Evolutionary conservation across 2,797 vertebrate species (phyloP), one percentile per base, ranked within the genome.

Genomic region (Galagoides demidoff): DNA sequence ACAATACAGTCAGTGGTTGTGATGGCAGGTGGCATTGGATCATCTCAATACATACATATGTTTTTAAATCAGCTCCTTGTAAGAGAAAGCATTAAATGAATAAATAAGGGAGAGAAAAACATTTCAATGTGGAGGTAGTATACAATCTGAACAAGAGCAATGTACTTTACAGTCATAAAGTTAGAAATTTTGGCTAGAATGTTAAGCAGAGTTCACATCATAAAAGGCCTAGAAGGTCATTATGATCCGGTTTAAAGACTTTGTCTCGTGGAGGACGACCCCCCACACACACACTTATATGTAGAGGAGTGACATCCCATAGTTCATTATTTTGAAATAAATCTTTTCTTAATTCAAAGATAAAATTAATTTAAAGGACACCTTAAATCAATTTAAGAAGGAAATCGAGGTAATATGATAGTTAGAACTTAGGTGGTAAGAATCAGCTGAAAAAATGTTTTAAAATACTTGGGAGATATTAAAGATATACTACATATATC

Each of bases 41-140:
- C 16, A 20, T n/a, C 19, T 9, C 3, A 22, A 31, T 49, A 49
- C 49, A 49, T 49, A 49, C 13, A 37, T 8, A 25, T 1, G 6
- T 1, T 55, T 20, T 31, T 39, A 1, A 13, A 55, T 37, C 1
- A 17, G 27, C 0, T 52, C 13, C 31, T 64, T 9, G 2, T 22
- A 52, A 63, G 34, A 73, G 34, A 17, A 93, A 79, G 1, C 5
- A 19, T 43, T 43, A 39, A 66, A 31, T 57, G n/a, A 52, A 25
- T 74, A 52, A 37, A 70, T 8, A 64, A 85, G 82, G 1, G 19
- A 91, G 88, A 77, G 3, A 31, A 85, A 3, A 2, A 27, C 11
- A 12, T 7, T 78, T 64, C 17, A 52, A 23, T 90, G 1, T 31
- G 11, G 37, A 85, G 43, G 17, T 52, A 49, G 49, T 49, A 49